Percentiles rank a stretch among this genome's conserved stretches.
Conservation (phyloP, 2,113 vertebrate genomes). For the Phoenicopterus ruber region DNA sequence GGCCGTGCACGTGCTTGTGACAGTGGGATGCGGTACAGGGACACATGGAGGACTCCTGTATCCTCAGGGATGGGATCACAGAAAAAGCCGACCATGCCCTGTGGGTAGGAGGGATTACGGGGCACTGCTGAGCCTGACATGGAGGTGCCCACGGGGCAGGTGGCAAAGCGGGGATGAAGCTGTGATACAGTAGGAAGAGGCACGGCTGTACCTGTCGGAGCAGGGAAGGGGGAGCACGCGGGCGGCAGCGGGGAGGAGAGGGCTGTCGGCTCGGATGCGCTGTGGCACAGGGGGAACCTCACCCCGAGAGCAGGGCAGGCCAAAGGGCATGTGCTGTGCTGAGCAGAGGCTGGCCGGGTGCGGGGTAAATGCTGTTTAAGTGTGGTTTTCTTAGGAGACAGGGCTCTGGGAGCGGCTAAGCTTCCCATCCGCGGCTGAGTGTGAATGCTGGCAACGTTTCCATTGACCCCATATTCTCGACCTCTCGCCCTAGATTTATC, state of each 20-base stretch:
- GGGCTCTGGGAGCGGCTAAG: background rate
- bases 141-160: background rate
- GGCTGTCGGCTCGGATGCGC: rapidly evolving
- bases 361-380: background rate
- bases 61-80: rapidly evolving
- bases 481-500: background rate
- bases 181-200: background rate
- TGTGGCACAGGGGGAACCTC: background rate
- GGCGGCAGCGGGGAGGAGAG: background rate
- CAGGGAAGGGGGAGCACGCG: rapidly evolving
- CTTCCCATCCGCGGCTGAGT: rapidly evolving
- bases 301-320: background rate
- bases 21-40: rapidly evolving
- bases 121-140: background rate
- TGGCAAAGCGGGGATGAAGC: background rate
- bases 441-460: rapidly evolving
- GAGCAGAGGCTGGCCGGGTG: background rate
- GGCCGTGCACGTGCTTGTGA: rapidly evolving
- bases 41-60: background rate
- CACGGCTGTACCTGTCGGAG: rapidly evolving
- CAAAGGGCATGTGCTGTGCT: background rate
- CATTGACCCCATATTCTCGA: background rate
- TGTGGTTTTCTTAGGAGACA: background rate
- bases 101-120: background rate
- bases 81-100: background rate